phyloP scores from a whole-genome alignment of 2,113 vertebrate genomes.

The Perognathus longimembris region DNA sequence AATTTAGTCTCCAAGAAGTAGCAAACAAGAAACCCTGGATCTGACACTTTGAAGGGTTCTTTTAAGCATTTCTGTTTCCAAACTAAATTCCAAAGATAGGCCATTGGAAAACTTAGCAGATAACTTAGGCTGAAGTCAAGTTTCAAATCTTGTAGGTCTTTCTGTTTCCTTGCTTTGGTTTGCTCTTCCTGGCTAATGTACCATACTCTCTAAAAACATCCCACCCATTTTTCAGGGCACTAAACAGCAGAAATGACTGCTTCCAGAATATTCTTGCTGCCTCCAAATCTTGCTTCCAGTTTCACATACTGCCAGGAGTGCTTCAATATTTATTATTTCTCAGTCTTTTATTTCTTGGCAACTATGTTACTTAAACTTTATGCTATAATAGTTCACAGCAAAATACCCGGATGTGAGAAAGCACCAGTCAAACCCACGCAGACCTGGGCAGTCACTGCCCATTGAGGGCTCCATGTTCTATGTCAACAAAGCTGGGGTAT shows the following conservation, averaged over 20 bases:
- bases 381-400: not conserved
- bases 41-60: not conserved
- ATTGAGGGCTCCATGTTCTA: not conserved
- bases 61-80: not conserved
- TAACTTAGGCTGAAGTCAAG: not conserved
- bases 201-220: not conserved
- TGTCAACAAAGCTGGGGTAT: not conserved
- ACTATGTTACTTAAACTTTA: conserved; percentile 4
- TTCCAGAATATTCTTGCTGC: not conserved
- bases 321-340: not conserved
- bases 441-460: not conserved
- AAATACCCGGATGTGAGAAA: not conserved
- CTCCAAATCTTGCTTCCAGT: not conserved
- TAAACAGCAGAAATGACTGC: not conserved
- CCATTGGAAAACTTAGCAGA: not conserved
- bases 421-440: not conserved
- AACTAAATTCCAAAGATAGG: not conserved
- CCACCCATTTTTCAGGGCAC: not conserved
- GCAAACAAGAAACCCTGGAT: not conserved
- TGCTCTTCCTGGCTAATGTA: not conserved
- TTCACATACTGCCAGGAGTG: not conserved
- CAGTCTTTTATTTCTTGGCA: conserved; percentile 47
- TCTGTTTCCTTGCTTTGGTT: not conserved
- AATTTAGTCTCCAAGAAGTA: not conserved
- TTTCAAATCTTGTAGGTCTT: not conserved